phyloP scores from a whole-genome alignment of 2,797 vertebrate genomes.

The Sciaenops ocellatus region DNA sequence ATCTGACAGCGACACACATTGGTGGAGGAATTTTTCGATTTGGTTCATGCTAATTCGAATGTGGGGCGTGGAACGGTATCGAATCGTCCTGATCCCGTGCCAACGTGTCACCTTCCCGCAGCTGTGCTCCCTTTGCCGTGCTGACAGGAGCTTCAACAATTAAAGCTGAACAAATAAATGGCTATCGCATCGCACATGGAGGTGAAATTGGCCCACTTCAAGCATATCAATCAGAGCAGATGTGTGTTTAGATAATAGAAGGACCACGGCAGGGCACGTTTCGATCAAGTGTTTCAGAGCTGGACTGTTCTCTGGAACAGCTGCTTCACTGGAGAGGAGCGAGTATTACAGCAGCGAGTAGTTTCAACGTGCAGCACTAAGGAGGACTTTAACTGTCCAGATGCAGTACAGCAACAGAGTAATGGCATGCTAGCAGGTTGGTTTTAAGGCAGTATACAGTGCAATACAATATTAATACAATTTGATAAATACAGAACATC shows the following conservation, averaged over 20 bases:
- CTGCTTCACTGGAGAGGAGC: conserved; percentile 22
- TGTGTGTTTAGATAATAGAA: conserved; percentile 73
- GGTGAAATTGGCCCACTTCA: conserved; percentile 74
- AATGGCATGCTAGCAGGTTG: not conserved
- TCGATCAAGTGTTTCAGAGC: conserved; percentile 43
- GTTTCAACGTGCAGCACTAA: conserved; percentile 1
- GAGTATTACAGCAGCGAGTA: conserved; percentile 1
- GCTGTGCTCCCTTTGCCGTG: conserved; percentile 58
- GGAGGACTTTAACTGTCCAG: not conserved
- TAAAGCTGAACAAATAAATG: conserved; percentile 85
- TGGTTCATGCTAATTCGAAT: conserved; percentile 48
- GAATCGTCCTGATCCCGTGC: conserved; percentile 59
- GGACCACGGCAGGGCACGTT: conserved; percentile 43
- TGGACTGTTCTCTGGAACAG: conserved; percentile 16
- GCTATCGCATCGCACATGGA: conserved; percentile 56
- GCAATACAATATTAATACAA: not conserved
- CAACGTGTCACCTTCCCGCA: conserved; percentile 71
- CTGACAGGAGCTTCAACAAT: conserved; percentile 78
- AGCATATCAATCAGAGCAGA: conserved; percentile 80
- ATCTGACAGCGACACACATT: conserved; percentile 43
- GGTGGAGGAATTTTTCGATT: conserved; percentile 33
- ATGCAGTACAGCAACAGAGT: not conserved
- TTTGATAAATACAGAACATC: not conserved
- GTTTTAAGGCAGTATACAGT: not conserved
- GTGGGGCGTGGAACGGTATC: conserved; percentile 16